Base-by-base conservation (phyloP, 2,797 vertebrate genomes). In the Mormyrops attenuatus region DNA sequence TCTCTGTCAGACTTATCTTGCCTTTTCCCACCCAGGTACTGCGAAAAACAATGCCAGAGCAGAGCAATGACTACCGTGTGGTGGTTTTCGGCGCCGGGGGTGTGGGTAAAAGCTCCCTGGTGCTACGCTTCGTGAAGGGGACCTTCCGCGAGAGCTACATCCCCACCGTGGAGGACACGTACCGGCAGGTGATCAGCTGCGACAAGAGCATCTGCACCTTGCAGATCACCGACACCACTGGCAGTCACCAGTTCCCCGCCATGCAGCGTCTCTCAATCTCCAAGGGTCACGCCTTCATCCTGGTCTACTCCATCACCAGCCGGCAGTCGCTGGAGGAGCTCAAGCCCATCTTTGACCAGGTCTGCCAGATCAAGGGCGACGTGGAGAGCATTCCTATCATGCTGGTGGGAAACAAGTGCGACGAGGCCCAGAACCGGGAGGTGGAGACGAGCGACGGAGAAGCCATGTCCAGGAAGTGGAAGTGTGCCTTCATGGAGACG, bases 261-360 rank as follows among this genome's bases (percentile, higher is more conserved):
- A 97, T 97, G 96, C 96, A 97, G 90, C 95, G 96, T 17, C 94
- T 97, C 89, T 97, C 96, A 90, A 97, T 97, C 92, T 96, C 96
- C 90, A 97, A 96, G 77, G 96, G 96, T 41, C 96, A 97, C 0
- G 96, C 96, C 88, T 97, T 97, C 90, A 96, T 97, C 93, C 94
- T 97, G 91, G 96, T 97, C 88, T 97, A 95, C 90, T 97, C 96
- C 49, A 92, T 97, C 92, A 97, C 96, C 55, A 97, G 96, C 93
- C 93, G 93, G 3, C 96, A 97, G 93, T 97, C 96, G 26, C 90
- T 97, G 92, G 96, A 97, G 85, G 96, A 97, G 88, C 95, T 97
- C 90, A 96, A 96, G 63, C 96, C 95, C 0, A 97, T 97, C 91
- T 97, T 96, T 0, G 96, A 97, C 88, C 96, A 97, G 91, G 96